Evolutionary conservation across 2,113 vertebrate species (phyloP).

Genomic region (Ailurus styani): DNA sequence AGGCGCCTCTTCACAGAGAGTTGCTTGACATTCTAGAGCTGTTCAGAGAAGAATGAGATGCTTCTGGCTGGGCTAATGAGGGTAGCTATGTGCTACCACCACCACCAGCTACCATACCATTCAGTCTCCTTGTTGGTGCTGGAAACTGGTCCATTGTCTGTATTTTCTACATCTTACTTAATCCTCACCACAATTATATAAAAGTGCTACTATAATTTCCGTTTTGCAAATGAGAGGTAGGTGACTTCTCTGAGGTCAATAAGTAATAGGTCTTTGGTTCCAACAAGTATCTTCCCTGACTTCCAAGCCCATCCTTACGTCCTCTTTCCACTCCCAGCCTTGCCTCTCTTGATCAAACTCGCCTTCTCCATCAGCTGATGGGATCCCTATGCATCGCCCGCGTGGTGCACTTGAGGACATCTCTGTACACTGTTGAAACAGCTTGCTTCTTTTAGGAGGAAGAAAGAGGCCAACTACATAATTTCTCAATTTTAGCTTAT

Average conservation of each 20-base stretch:
- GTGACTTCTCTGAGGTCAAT: background rate
- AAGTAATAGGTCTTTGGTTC: background rate
- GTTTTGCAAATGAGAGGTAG: background rate
- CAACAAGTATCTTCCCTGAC: background rate
- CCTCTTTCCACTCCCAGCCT: background rate
- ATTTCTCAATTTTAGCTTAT: constrained; percentile 57
- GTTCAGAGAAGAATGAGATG: background rate
- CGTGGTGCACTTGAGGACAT: background rate
- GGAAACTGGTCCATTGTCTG: background rate
- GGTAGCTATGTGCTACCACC: too few species aligned
- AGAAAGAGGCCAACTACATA: background rate
- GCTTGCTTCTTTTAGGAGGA: background rate
- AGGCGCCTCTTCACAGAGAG: background rate
- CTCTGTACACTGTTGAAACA: background rate
- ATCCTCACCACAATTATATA: background rate
- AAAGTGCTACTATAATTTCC: background rate
- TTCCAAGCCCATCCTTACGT: background rate
- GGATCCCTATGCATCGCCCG: background rate
- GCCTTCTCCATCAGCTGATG: background rate
- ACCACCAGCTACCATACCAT: background rate
- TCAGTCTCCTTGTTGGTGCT: background rate
- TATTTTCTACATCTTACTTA: background rate
- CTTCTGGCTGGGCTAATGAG: background rate
- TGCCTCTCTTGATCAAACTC: background rate
- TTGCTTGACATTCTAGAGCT: background rate